Conservation (phyloP, 2,113 vertebrate species). For the Cinclus mexicanus region DNA sequence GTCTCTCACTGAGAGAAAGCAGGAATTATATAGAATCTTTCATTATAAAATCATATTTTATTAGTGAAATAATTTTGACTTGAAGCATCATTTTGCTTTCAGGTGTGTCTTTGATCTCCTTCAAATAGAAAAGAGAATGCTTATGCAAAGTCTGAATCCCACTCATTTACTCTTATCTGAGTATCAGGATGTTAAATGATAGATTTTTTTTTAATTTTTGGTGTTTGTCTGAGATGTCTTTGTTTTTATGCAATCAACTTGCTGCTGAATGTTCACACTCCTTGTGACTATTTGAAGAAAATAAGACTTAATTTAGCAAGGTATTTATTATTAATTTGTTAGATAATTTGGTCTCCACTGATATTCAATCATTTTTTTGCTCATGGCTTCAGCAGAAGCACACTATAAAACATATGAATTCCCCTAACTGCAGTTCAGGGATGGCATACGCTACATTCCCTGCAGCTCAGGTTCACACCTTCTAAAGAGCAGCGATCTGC, state of each 20-base stretch:
- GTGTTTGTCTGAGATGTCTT: background rate
- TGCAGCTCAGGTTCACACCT: background rate
- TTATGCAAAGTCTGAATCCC: background rate
- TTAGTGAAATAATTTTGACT: background rate
- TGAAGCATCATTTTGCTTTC: background rate
- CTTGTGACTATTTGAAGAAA: conserved; percentile 39
- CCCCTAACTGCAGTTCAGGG: background rate
- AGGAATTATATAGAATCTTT: background rate
- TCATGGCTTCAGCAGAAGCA: background rate
- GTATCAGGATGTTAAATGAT: conserved; percentile 15
- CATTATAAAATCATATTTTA: background rate
- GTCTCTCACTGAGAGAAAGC: background rate
- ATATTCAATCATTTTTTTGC: background rate
- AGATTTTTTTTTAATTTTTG: background rate
- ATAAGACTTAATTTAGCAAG: conserved; percentile 41
- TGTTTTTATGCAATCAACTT: conserved; percentile 11
- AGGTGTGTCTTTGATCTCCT: background rate
- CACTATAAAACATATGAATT: background rate
- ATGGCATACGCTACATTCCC: background rate
- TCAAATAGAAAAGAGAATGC: background rate
- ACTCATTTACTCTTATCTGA: background rate
- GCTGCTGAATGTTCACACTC: background rate
- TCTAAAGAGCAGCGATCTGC: background rate
- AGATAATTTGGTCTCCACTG: background rate
- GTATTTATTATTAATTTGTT: conserved; percentile 26